phyloP scores from a whole-genome alignment of 2,888 invertebrate species.

The Acleris holmiana region DNA sequence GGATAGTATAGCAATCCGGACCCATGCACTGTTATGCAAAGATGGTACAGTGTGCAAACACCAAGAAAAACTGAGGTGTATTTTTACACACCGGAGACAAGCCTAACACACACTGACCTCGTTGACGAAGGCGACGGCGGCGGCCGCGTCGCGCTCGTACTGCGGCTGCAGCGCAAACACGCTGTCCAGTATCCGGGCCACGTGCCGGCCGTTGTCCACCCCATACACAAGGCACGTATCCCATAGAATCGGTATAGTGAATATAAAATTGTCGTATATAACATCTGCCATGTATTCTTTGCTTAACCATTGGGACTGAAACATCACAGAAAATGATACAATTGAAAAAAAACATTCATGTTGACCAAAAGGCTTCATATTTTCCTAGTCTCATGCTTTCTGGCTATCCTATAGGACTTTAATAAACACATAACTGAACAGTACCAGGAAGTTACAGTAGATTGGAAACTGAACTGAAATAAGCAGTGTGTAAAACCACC shows the following conservation, averaged over 20 bases:
- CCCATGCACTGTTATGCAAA: too few species aligned
- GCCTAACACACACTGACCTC: conserved; percentile 81
- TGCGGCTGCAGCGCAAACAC: conserved; percentile 87
- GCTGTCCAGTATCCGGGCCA: conserved; percentile 86
- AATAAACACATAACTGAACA: too few species aligned
- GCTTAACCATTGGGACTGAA: conserved; percentile 85
- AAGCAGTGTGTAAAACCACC: too few species aligned
- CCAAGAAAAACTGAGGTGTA: too few species aligned
- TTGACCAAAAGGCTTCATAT: too few species aligned
- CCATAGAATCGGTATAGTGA: conserved; percentile 92
- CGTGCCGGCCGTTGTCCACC: conserved; percentile 84
- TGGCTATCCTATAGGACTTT: too few species aligned
- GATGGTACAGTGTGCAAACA: too few species aligned
- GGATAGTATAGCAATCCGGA: too few species aligned
- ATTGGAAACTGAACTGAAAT: too few species aligned
- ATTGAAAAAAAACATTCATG: too few species aligned
- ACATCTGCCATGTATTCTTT: conserved; percentile 87
- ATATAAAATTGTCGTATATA: conserved; percentile 91
- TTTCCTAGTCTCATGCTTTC: too few species aligned
- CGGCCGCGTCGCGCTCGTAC: conserved; percentile 85
- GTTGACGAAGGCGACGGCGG: conserved; percentile 80
- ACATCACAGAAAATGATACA: conserved; percentile 37
- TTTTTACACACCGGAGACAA: not conserved
- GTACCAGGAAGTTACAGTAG: too few species aligned
- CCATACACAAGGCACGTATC: conserved; percentile 91